Conservation (phyloP, 2,113 vertebrate species). For the Tinamus guttatus region DNA sequence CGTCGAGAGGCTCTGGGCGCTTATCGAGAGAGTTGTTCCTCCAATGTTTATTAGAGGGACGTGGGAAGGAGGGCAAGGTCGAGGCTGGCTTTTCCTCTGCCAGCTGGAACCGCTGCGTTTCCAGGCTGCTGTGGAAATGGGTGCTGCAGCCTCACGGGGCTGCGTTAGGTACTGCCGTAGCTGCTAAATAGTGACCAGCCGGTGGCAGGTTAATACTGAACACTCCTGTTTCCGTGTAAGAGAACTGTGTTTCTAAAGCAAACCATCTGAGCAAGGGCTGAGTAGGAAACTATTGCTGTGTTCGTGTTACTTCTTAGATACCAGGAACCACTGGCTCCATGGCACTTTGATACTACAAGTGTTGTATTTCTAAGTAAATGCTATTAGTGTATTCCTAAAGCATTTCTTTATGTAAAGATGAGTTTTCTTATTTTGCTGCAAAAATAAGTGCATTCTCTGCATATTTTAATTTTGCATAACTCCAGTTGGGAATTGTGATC, state of each 20-base stretch:
- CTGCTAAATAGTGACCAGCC: background rate
- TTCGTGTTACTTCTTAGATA: background rate
- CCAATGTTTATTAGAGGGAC: background rate
- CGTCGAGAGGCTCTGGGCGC: background rate
- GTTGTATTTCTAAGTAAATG: background rate
- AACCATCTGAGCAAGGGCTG: background rate
- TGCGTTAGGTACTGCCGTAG: background rate
- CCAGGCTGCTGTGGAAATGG: rapidly evolving
- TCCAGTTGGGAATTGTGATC: background rate
- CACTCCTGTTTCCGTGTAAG: rapidly evolving
- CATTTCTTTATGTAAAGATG: background rate
- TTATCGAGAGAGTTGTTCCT: background rate
- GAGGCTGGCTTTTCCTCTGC: background rate
- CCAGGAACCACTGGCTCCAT: background rate
- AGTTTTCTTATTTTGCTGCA: background rate
- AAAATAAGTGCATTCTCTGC: background rate
- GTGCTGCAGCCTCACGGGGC: background rate
- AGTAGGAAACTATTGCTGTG: background rate
- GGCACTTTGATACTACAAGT: background rate
- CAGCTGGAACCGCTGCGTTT: background rate
- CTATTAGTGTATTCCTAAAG: background rate
- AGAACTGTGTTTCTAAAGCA: background rate
- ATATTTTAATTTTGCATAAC: background rate
- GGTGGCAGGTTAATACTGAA: background rate
- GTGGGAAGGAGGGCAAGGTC: background rate